Evolutionary conservation across 2,797 vertebrate genomes (phyloP), one percentile per base, ranked within the genome.

Genomic region (Catostomus latipinnis): DNA sequence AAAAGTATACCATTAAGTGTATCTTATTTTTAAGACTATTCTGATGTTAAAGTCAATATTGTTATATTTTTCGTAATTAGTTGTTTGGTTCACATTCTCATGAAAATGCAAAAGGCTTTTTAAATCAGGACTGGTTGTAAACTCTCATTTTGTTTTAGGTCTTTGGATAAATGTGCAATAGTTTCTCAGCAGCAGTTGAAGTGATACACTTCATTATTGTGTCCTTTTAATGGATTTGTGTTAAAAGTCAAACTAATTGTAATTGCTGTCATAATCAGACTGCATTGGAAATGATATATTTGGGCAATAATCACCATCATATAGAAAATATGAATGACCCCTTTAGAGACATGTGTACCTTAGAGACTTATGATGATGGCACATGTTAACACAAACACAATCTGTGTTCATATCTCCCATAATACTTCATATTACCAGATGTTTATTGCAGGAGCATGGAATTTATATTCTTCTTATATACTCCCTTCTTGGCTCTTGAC

Each of bases 241-340:
- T 8, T 66, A 72, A 81, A 81, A 71, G 80, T 63, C 58, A 76
- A 71, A 81, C 67, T 48, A 71, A 54, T n/a, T 18, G 65, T 71
- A 48, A 76, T 67, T 76, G 56, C 74, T 45, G 16, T 16, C 5
- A 8, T 69, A 73, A 72, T 77, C 56, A 56, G 56, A 7, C 14
- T 45, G 58, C 45, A 34, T 14, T 52, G 5, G 12, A 60, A 77
- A 67, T 18, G 16, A 18, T 18, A 18, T 18, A 18, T 18, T 18
- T 67, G 22, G 22, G 8, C 50, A 16, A 46, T 72, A 56, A 71
- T 58, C 22, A 54, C 18, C 49, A 6, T 57, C 56, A 61, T 43
- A 61, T 60, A 48, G 48, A 52, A 69, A 70, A 60, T 60, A 14
- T 13, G 46, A 77, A 77, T 70, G 66, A 77, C 66, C 48, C 60